These are phyloP conservation scores for Bedellia somnulentella DNA, from an alignment of 2,888 invertebrate species.

Conservation along the genomic window DNA sequence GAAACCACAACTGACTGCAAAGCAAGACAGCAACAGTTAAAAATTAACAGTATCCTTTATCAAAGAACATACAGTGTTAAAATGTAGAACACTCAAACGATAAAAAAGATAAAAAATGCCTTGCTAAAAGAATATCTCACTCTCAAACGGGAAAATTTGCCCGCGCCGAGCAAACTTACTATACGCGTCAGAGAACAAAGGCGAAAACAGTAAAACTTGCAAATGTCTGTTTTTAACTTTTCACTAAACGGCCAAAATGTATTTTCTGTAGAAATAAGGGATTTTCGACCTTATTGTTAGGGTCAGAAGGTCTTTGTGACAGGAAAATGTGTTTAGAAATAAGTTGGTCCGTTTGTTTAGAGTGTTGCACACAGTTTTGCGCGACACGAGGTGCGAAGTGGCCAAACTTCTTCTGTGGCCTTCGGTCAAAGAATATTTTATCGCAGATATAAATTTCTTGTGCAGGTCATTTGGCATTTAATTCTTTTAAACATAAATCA, in stretches of 20 bases:
- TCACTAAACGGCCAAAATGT: background rate
- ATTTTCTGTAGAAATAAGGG: background rate
- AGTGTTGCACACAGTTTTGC: slow-evolving; percentile 1
- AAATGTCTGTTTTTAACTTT: slow-evolving; percentile 31
- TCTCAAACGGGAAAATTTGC: too few relatives aligned
- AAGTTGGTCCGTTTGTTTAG: too few relatives aligned
- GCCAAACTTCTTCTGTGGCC: slow-evolving; percentile 1
- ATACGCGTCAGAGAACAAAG: slow-evolving; percentile 5
- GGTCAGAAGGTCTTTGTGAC: background rate
- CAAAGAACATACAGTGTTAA: too few relatives aligned
- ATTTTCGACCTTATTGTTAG: background rate
- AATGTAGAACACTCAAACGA: too few relatives aligned
- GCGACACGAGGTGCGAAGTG: slow-evolving; percentile 2
- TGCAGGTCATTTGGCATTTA: too few relatives aligned
- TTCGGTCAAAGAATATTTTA: background rate
- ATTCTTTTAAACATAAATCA: too few relatives aligned
- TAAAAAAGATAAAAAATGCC: too few relatives aligned
- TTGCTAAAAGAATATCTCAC: too few relatives aligned
- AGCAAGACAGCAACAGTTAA: too few relatives aligned
- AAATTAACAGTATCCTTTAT: too few relatives aligned
- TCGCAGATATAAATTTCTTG: background rate
- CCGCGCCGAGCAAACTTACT: slow-evolving; percentile 2
- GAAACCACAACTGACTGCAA: too few relatives aligned
- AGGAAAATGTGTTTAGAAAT: too few relatives aligned
- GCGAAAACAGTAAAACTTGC: slow-evolving; percentile 13